Base-by-base conservation (phyloP, 2,797 vertebrate species). In the Cynodonichthys magdalenae region DNA sequence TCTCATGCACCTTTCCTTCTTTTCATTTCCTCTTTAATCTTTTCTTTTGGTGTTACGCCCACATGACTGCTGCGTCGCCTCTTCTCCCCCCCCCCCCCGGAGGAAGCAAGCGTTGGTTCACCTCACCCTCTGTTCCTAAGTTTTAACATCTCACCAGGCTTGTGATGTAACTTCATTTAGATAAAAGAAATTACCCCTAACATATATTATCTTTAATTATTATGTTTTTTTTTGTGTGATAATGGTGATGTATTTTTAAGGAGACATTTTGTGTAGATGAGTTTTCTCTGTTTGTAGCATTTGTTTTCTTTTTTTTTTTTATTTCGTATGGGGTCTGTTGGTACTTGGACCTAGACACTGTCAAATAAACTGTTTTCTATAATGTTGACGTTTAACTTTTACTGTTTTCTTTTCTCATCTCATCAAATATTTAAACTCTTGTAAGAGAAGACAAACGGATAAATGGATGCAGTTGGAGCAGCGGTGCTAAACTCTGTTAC, bases 181-280 rank as follows among this genome's bases (percentile, higher is more conserved):
- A 79, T 76, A 83, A 65, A 74, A 86, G 63, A 66, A 71, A 82
- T 84, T 71, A 69, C 72, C 71, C 77, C 61, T 57, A 52, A 80
- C 87, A 81, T 84, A 82, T 88, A 86, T 87, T 81, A 83, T 87
- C 89, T 90, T 89, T 88, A 82, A 89, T 85, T 67, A 69, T 80
- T 88, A 12, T 19, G 63, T 74, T 75, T 79, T 89, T 88, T 87
- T 36, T 12, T 39, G 29, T 91, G 85, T 90, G 86, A 91, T 92
- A 56, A 88, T 90, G 86, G 81, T 92, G 89, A 91, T 93, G 92
- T 94, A 92, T 94, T 94, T 93, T 93, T 93, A 90, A 91, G 86
- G 85, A 90, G 81, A 86, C 79, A 86, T 87, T 92, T 93, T 92
- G 91, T 93, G 89, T 94, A 93, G 93, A 90, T 87, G 87, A 85